Conservation (phyloP, 2,888 invertebrate genomes). For the Callyntrura sp. region DNA sequence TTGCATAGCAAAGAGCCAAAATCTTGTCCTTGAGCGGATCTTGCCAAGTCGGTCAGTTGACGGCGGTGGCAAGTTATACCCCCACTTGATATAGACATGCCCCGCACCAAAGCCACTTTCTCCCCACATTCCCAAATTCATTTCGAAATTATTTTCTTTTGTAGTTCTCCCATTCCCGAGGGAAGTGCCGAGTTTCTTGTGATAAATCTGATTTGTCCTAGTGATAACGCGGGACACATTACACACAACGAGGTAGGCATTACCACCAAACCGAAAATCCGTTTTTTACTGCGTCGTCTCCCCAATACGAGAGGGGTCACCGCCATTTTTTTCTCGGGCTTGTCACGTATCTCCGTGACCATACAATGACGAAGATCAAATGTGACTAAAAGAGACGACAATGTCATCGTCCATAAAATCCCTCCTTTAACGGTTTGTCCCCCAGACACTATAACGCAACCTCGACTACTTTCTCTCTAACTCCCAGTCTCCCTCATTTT, state of each 20-base stretch:
- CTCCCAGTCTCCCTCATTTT: background rate
- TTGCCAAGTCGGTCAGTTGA: conserved; percentile 18
- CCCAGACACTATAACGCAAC: background rate
- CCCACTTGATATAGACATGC: background rate
- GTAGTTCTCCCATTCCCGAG: background rate
- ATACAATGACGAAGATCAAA: background rate
- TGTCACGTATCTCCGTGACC: background rate
- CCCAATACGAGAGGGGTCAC: background rate
- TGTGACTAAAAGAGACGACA: background rate
- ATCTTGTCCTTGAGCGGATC: conserved; percentile 56
- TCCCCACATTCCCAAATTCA: background rate
- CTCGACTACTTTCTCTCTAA: no score
- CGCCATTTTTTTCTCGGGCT: background rate
- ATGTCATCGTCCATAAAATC: conserved; percentile 31
- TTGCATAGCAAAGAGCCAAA: background rate
- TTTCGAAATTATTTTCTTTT: background rate
- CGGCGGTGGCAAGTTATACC: background rate
- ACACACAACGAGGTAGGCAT: background rate
- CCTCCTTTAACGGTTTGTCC: background rate
- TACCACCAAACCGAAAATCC: background rate
- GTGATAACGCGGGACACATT: conserved; percentile 61
- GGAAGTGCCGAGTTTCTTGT: background rate
- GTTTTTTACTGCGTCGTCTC: background rate
- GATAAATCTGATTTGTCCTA: background rate
- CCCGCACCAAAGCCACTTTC: background rate